phyloP scores from a whole-genome alignment of 2,797 vertebrate genomes.

The Gouania willdenowi region DNA sequence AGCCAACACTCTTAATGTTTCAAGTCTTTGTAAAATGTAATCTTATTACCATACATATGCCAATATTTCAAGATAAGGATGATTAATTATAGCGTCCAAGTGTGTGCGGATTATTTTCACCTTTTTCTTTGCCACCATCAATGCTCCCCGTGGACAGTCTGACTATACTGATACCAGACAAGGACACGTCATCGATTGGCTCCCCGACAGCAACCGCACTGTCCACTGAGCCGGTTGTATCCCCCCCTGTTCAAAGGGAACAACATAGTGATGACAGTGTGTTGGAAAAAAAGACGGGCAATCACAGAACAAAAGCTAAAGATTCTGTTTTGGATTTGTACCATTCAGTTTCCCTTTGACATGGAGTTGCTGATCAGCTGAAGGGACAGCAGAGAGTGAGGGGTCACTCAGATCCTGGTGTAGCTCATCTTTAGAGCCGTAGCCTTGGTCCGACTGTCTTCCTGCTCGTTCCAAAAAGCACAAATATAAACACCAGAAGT shows the following conservation, averaged over 20 bases:
- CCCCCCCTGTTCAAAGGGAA: conserved; percentile 38
- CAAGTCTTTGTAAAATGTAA: no score
- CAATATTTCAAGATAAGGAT: no score
- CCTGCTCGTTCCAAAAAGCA: conserved; percentile 58
- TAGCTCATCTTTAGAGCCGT: conserved; percentile 89
- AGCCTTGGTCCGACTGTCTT: conserved; percentile 86
- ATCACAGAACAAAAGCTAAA: neutral
- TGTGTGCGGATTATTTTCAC: no score
- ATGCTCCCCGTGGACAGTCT: conserved; percentile 85
- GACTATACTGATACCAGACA: conserved; percentile 84
- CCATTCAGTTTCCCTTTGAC: conserved; percentile 67
- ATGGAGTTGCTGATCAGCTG: conserved; percentile 48
- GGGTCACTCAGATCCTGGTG: conserved; percentile 72
- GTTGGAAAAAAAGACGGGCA: neutral
- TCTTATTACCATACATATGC: no score
- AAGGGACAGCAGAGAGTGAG: conserved; percentile 29
- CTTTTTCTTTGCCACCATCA: conserved; percentile 64
- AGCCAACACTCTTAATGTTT: no score
- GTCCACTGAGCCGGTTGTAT: conserved; percentile 63
- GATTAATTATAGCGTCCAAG: no score
- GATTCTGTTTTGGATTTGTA: conserved; percentile 19
- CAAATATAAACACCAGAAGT: neutral
- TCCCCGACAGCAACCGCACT: conserved; percentile 70
- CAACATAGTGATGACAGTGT: neutral
- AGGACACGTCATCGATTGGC: conserved; percentile 52